These are phyloP conservation scores for Oncorhynchus masou DNA, from an alignment of 2,113 vertebrate species.

Conservation along the genomic window DNA sequence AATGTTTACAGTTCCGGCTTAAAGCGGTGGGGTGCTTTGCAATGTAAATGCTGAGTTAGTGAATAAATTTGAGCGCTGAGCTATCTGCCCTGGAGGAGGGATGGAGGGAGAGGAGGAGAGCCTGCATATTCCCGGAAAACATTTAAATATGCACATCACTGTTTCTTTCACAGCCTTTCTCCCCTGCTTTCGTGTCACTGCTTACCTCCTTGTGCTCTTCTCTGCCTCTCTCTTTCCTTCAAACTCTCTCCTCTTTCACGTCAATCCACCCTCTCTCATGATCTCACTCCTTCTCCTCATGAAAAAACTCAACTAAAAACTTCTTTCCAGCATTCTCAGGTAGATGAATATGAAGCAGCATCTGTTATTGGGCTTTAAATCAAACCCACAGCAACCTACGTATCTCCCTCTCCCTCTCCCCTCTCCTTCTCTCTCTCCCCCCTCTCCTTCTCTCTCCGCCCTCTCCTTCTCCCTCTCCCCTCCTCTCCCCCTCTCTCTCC, in stretches of 20 bases:
- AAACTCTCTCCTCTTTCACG: conserved; percentile 35
- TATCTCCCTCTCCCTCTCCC: not conserved
- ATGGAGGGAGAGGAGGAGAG: conserved; percentile 18
- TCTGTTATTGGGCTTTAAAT: conserved; percentile 58
- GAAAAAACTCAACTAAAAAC: not conserved
- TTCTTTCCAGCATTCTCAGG: conserved; percentile 9
- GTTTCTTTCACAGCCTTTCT: conserved; percentile 49
- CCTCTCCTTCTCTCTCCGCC: conserved; percentile 3
- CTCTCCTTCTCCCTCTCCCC: not conserved
- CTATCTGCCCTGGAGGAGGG: conserved; percentile 30
- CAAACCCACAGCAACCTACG: conserved; percentile 9
- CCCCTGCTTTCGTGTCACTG: not conserved
- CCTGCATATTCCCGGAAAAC: not conserved
- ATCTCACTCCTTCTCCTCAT: conserved; percentile 18
- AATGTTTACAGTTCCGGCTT: conserved; percentile 5
- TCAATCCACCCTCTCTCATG: conserved; percentile 5
- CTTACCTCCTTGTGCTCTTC: conserved; percentile 5
- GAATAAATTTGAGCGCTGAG: conserved; percentile 56
- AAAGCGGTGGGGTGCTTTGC: conserved; percentile 52
- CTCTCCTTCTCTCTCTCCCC: not conserved
- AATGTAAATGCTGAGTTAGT: conserved; percentile 59
- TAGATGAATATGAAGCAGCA: conserved; percentile 68
- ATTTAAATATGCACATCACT: conserved; percentile 73
- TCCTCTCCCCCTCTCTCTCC: conserved; percentile 12
- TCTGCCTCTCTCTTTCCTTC: not conserved